A percentile compares a stretch with the other conserved stretches of the same genome.
Conservation (phyloP, 92 coral and sea anemone species). For the Porites lobata region DNA sequence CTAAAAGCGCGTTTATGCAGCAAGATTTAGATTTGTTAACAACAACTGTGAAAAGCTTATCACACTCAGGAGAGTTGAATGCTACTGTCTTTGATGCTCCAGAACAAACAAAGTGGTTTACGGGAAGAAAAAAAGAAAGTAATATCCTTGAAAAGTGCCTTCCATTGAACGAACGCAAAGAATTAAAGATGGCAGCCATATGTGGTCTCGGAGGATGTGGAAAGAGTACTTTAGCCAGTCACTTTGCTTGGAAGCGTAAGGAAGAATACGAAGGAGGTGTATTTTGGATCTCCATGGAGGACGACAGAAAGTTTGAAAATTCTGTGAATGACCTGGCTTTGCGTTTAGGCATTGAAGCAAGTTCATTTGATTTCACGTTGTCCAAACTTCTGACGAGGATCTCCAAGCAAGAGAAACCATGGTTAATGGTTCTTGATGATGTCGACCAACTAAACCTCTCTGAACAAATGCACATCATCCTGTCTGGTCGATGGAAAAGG, state of each 20-base stretch:
- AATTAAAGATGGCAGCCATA: conserved; percentile 17
- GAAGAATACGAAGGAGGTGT: conserved; percentile 76
- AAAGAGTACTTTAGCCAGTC: conserved; percentile 48
- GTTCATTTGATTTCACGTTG: conserved; percentile 58
- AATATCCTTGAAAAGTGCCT: background rate
- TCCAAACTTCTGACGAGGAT: conserved; percentile 59
- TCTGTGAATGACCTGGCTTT: conserved; percentile 69
- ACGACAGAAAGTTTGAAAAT: conserved; percentile 29
- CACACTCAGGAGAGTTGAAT: background rate
- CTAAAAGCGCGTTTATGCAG: background rate
- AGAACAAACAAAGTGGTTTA: conserved; percentile 44
- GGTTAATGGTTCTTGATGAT: conserved; percentile 78
- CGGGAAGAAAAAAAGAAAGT: conserved; percentile 30
- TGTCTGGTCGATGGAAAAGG: conserved; percentile 35
- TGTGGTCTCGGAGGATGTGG: conserved; percentile 59
- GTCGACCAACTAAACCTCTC: conserved; percentile 68
- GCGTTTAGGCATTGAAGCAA: conserved; percentile 57
- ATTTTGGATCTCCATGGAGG: conserved; percentile 86
- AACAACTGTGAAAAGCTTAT: background rate
- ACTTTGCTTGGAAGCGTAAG: conserved; percentile 37
- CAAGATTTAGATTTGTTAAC: background rate
- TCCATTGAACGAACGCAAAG: background rate
- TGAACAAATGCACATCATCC: background rate
- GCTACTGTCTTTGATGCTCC: conserved; percentile 34
- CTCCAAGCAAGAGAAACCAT: conserved; percentile 28